Evolutionary conservation across 2,113 vertebrate species (phyloP).

Genomic region (Peromyscus maniculatus): DNA sequence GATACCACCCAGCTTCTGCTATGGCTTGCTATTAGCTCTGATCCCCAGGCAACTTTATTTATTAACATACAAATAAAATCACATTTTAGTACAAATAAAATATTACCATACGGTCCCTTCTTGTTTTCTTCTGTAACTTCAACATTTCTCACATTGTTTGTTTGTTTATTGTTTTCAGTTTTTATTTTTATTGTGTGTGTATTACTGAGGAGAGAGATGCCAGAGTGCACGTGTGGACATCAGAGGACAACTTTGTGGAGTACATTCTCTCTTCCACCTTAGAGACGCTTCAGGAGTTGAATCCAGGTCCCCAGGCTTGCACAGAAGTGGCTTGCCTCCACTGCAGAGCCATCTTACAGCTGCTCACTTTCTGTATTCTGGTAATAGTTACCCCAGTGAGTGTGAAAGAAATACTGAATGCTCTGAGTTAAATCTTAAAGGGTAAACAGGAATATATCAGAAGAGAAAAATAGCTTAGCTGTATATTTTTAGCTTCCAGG

Average conservation of each 20-base stretch:
- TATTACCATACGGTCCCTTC: no score
- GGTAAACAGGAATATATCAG: background rate
- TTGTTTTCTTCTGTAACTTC: background rate
- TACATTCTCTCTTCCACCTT: background rate
- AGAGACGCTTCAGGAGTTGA: background rate
- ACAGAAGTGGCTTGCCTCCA: background rate
- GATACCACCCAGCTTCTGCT: no score
- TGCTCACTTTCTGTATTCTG: background rate
- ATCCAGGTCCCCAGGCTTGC: background rate
- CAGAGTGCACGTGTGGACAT: no score
- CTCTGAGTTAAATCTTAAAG: conserved; percentile 26
- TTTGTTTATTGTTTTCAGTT: background rate
- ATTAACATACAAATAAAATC: no score
- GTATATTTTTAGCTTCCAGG: conserved; percentile 44
- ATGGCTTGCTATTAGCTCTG: no score
- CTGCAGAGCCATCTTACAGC: no score
- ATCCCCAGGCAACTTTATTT: no score
- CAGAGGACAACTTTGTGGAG: background rate
- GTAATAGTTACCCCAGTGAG: background rate
- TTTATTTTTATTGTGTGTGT: background rate
- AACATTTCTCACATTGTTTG: background rate
- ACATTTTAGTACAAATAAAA: no score
- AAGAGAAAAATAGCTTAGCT: background rate
- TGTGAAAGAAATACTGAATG: background rate
- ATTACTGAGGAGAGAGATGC: background rate